These are phyloP conservation scores for Pachydiplax longipennis DNA, from an alignment of 2,888 invertebrate genomes.

Conservation along the genomic window DNA sequence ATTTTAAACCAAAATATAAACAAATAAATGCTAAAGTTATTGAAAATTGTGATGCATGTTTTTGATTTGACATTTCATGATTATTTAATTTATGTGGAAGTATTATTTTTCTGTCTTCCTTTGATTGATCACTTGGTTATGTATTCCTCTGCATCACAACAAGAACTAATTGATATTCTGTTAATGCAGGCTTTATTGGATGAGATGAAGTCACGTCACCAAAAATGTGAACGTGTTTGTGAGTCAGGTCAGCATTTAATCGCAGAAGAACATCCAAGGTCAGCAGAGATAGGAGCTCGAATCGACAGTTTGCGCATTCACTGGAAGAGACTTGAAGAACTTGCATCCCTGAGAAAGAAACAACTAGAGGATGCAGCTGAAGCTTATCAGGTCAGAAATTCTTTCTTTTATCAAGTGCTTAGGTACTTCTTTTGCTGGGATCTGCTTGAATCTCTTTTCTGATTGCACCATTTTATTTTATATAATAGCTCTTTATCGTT, in stretches of 20 bases:
- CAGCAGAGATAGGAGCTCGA: constrained; percentile 80
- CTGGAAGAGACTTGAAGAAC: constrained; percentile 88
- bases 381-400: constrained; percentile 78
- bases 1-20: neutral
- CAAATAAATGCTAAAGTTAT: too few relatives aligned
- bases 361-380: constrained; percentile 88
- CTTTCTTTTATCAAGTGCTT: neutral
- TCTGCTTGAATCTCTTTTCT: neutral
- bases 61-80: neutral
- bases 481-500: constrained; percentile 44
- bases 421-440: neutral
- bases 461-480: neutral
- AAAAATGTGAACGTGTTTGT: constrained; percentile 74
- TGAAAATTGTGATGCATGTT: neutral
- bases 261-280: constrained; percentile 81
- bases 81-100: too few relatives aligned
- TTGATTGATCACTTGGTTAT: too few relatives aligned
- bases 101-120: neutral
- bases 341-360: constrained; percentile 76
- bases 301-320: constrained; percentile 81
- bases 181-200: constrained; percentile 67
- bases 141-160: too few relatives aligned
- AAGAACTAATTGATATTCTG: too few relatives aligned
- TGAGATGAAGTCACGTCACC: constrained; percentile 82
- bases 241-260: constrained; percentile 78